Evolutionary conservation across 1,140 invertebrate species (phyloP), one percentile per base, ranked within the genome.

Genomic region (Zophobas atratus): DNA sequence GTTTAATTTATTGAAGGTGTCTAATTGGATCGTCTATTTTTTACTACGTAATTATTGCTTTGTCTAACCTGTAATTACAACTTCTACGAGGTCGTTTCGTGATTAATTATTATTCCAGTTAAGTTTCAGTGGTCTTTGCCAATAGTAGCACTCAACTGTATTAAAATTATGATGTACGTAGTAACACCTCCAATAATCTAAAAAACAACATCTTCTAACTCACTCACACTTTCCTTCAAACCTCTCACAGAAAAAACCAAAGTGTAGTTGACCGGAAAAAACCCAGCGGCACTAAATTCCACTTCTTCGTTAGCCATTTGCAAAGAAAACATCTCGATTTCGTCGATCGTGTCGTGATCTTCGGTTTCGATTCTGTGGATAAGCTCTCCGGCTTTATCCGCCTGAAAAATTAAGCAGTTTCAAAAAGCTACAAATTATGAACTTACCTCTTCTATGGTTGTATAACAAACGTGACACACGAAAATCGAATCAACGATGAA

Each of bases 321-420:
- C 32, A 82, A 75, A 0, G 81, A 82, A 72, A 80, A 80, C 76
- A 82, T 77, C 60, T 80, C 75, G 4, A 82, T 79, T 46, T 79
- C 76, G 32, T 79, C 74, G 8, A 74, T 75, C 3, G 80, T 57
- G 5, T 78, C 79, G 33, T 48, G 35, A 35, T 82, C 79, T n/a
- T 79, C 56, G 2, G 51, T 75, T 4, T 82, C 77, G n/a, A 82
- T 75, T 63, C 79, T 55, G 49, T 82, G 77, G 2, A 82, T 56
- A 6, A 82, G 67, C 70, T 55, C 75, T 20, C 77, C 81, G 2
- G 75, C 41, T 73, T 72, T 76, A 41, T 76, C 67, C 1, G 75
- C 79, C 81, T 81, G 48, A n/a, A 8, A 53, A 56, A 33, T 6
- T 0, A 51, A 20, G 5, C 43, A 53, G n/a, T 51, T 63, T 41